Percentiles rank a stretch among this genome's conserved stretches.
phyloP scores from a whole-genome alignment of 1,140 invertebrate genomes.

The Coenobita brevimanus region DNA sequence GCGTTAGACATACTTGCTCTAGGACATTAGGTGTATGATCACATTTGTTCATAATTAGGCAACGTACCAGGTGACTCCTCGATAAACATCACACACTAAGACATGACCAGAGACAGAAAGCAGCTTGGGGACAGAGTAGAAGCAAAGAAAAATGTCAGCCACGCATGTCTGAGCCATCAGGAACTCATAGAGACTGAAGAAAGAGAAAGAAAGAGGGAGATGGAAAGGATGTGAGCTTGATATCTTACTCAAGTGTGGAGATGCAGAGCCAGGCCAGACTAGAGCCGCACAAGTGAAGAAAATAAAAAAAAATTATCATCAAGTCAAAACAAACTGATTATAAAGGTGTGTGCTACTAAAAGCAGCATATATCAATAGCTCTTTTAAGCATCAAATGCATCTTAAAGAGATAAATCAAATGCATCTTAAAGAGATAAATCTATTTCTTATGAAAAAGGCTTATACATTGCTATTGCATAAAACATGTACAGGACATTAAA shows the following conservation, averaged over 20 bases:
- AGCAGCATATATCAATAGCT: slow-evolving; percentile 48
- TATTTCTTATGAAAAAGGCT: slow-evolving; percentile 33
- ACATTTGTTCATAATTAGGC: background rate
- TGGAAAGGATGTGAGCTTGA: slow-evolving; percentile 43
- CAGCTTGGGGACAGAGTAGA: background rate
- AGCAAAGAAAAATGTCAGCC: too few relatives aligned
- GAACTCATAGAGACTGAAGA: slow-evolving; percentile 15
- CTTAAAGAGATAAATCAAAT: background rate
- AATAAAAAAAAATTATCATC: slow-evolving; percentile 62
- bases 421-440: too few relatives aligned
- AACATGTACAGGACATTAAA: slow-evolving; percentile 1
- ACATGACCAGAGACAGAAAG: slow-evolving; percentile 6
- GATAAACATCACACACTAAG: background rate
- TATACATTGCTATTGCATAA: background rate
- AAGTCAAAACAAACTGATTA: slow-evolving; percentile 51
- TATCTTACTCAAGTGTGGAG: slow-evolving; percentile 77
- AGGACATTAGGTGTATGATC: too few relatives aligned
- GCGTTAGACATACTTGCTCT: too few relatives aligned
- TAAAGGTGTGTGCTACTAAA: slow-evolving; percentile 52
- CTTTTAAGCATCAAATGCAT: slow-evolving; percentile 49
- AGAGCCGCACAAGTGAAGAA: slow-evolving; percentile 72
- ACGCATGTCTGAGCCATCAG: slow-evolving; percentile 3
- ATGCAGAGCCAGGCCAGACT: slow-evolving; percentile 78
- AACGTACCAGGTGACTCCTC: too few relatives aligned
- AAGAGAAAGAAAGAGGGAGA: slow-evolving; percentile 32